Base-by-base conservation (phyloP, 2,797 vertebrate genomes). In the Pempheris klunzingeri region DNA sequence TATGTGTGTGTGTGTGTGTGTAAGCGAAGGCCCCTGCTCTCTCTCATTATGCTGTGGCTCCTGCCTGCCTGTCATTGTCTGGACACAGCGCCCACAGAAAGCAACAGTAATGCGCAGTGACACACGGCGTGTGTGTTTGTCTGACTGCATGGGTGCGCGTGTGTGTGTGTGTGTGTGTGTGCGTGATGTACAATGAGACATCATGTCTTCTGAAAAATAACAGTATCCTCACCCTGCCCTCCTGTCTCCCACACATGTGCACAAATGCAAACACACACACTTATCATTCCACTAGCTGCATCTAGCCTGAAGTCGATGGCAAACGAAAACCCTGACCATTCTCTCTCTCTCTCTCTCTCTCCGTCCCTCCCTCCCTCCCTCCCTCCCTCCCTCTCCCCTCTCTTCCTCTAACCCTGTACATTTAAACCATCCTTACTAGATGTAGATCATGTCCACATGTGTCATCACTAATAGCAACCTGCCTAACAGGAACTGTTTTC, bases 21-120 rank as follows among this genome's bases (percentile, higher is more conserved):
- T 74, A 57, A 80, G 81, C 52, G 72, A 90, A 89, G 94, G 94
- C 90, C 93, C 90, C 92, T 94, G 93, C 96, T 95, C 95, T 93
- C 93, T 92, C 96, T 98, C 96, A 97, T 98, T 97, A 96, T 94
- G 94, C 94, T 88, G 93, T 94, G 90, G 91, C 93, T 93, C 93
- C 94, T 93, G 93, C 82, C 92, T 94, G 93, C 94, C 95, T 96
- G 95, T 96, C 95, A 94, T 93, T 90, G 88, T 91, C 69, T 85
- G 92, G 91, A 95, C 91, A 88, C 94, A 30, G 82, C 88, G 88
- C 92, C 94, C 91, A 91, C 93, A 88, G 92, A 93, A 94, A 94
- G 94, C 90, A 94, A 93, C 82, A 13, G 90, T 95, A 95, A 96
- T 96, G 95, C 57, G 71, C 88, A 90, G 87, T 91, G 92, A 93